phyloP scores from a whole-genome alignment of 1,140 invertebrate genomes.

The Apolygus lucorum region DNA sequence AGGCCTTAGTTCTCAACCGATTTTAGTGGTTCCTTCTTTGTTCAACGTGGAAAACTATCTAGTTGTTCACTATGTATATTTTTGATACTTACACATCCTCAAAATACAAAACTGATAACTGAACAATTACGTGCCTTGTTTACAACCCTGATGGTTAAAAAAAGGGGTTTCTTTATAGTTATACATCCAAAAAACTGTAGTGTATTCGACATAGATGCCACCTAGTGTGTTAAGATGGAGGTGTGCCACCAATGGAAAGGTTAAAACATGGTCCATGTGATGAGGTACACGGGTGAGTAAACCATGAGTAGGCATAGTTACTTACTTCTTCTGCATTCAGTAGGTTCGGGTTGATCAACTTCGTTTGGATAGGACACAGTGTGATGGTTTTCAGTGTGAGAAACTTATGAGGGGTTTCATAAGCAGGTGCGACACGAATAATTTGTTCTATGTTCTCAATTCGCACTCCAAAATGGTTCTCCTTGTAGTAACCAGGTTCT shows the following conservation, averaged over 20 bases:
- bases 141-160: too few species aligned
- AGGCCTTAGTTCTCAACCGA: too few species aligned
- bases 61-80: too few species aligned
- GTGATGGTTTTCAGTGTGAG: background rate
- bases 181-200: background rate
- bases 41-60: too few species aligned
- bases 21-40: too few species aligned
- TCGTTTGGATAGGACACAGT: background rate
- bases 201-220: background rate
- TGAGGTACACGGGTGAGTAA: too few species aligned
- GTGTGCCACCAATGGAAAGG: background rate
- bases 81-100: too few species aligned
- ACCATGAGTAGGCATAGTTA: background rate
- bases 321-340: background rate
- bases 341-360: background rate
- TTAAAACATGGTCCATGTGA: background rate
- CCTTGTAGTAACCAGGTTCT: background rate
- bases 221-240: background rate
- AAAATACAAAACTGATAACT: too few species aligned
- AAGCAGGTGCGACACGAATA: background rate
- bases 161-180: background rate
- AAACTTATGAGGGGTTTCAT: background rate
- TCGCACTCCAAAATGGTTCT: background rate
- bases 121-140: too few species aligned
- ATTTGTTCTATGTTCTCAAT: background rate